These are phyloP conservation scores for Tolmerus cingulatus DNA, from an alignment of 2,888 invertebrate genomes.

Conservation along the genomic window DNA sequence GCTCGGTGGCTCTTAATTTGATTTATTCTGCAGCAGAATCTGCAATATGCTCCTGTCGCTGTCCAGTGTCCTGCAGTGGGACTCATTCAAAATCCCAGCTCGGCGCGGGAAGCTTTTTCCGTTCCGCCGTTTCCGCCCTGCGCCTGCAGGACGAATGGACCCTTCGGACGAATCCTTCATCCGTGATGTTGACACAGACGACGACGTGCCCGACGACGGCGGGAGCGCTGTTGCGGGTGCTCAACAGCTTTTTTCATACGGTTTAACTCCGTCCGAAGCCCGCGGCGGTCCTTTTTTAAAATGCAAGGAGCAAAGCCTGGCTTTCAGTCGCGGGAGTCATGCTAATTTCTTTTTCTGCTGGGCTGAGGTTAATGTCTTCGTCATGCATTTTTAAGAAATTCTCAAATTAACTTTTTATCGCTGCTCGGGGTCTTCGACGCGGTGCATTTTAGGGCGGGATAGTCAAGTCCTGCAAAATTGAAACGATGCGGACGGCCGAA, in stretches of 20 bases:
- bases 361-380: background rate
- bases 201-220: background rate
- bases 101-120: background rate
- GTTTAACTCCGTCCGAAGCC: background rate
- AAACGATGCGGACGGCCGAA: background rate
- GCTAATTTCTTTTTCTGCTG: background rate
- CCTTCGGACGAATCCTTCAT: background rate
- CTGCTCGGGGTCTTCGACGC: background rate
- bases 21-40: slow-evolving; percentile 36
- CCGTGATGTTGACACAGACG: slow-evolving; percentile 25
- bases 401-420: background rate
- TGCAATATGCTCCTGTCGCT: slow-evolving; percentile 30
- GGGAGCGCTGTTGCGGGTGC: slow-evolving; percentile 14
- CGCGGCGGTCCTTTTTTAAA: background rate
- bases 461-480: background rate
- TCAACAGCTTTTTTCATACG: slow-evolving; percentile 12
- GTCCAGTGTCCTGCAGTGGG: slow-evolving; percentile 23
- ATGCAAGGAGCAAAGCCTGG: background rate
- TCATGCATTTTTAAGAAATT: slow-evolving; percentile 5
- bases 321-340: background rate
- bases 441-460: background rate
- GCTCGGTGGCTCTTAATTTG: slow-evolving; percentile 30
- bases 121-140: background rate
- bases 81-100: background rate
- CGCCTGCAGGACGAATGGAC: background rate